These are phyloP conservation scores for Eriosoma lanigerum DNA, from an alignment of 1,140 invertebrate genomes.

Conservation along the genomic window DNA sequence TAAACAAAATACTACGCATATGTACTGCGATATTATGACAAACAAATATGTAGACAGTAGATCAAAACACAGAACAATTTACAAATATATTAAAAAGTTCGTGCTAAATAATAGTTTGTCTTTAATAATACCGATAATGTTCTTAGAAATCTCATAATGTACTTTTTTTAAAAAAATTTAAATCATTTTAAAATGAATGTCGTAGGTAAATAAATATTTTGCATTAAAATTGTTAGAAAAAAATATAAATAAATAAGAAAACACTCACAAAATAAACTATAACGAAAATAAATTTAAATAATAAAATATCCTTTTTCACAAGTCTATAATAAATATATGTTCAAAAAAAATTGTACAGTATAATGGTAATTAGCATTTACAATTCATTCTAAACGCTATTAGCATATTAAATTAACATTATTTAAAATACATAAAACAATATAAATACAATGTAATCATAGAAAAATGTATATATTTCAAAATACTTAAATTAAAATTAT, in stretches of 20 bases:
- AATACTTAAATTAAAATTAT: conserved; percentile 5
- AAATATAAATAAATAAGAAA: not conserved
- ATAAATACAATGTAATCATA: not conserved
- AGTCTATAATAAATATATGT: not conserved
- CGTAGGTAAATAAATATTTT: not conserved
- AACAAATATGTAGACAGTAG: not conserved
- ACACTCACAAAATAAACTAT: not conserved
- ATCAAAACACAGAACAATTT: not conserved
- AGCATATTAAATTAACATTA: not conserved
- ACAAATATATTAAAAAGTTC: not conserved
- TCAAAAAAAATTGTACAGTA: not conserved
- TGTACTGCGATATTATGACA: not conserved
- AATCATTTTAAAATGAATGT: too few relatives aligned
- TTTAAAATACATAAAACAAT: conserved; percentile 8
- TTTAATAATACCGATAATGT: not conserved
- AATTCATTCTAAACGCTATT: not conserved
- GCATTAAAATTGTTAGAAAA: not conserved
- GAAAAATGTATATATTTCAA: not conserved
- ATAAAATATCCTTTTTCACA: not conserved
- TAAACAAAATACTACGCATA: not conserved
- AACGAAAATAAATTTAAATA: not conserved
- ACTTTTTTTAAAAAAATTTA: too few relatives aligned
- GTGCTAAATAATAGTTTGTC: not conserved
- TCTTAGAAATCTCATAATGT: too few relatives aligned
- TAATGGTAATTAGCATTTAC: not conserved